Conservation (phyloP, 2,113 vertebrate species). For the Zapornia atra region DNA sequence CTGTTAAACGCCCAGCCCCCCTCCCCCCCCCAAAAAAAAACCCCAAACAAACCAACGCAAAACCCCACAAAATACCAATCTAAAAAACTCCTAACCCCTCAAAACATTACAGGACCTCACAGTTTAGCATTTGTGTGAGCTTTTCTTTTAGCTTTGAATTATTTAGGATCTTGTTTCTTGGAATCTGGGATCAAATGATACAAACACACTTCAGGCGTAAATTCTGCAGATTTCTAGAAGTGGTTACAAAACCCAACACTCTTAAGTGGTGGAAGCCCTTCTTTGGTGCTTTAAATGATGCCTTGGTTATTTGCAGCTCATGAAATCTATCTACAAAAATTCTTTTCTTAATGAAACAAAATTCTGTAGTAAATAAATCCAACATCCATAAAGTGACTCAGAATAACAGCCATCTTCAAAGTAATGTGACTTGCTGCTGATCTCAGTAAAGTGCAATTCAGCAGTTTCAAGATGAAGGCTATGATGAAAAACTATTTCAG, state of each 20-base stretch:
- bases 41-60: neutral
- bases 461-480: neutral
- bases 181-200: slow-evolving; percentile 6
- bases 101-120: neutral
- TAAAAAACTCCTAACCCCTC: too few species aligned
- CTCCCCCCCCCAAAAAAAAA: neutral
- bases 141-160: slow-evolving; percentile 19
- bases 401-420: neutral
- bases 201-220: neutral
- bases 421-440: neutral
- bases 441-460: neutral
- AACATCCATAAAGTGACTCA: neutral
- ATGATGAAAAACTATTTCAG: neutral
- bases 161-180: neutral
- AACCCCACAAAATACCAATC: too few species aligned
- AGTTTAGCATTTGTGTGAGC: neutral
- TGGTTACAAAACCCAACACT: neutral
- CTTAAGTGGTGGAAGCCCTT: slow-evolving; percentile 9
- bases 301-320: neutral
- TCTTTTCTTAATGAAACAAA: neutral
- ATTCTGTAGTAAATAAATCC: slow-evolving; percentile 12
- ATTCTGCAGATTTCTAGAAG: neutral
- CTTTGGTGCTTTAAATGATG: neutral
- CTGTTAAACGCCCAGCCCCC: neutral
- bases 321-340: slow-evolving; percentile 2